Evolutionary conservation across 2,113 vertebrate genomes (phyloP).

Genomic region (Nyctereutes procyonoides): DNA sequence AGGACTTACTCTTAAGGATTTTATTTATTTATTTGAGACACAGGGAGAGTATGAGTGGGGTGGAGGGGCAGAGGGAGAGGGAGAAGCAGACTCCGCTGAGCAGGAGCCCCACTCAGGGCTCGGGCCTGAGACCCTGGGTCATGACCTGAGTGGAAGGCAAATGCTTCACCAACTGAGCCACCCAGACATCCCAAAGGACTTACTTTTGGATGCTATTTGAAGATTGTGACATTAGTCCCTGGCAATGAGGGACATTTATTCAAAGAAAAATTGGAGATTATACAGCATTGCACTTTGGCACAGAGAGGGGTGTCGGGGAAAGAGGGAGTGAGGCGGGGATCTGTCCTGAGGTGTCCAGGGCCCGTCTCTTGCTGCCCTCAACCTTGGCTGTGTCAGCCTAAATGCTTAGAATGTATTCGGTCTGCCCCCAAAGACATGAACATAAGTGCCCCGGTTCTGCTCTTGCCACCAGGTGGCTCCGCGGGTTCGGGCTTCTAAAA

Average conservation of each 20-base stretch:
- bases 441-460: neutral
- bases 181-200: neutral
- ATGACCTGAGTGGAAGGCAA: neutral
- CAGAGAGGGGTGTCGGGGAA: neutral
- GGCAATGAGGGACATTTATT: too few species aligned
- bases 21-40: neutral
- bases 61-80: neutral
- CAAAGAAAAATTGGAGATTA: neutral
- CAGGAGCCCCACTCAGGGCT: neutral
- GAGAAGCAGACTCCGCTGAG: neutral
- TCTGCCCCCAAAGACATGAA: neutral
- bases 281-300: rapidly evolving
- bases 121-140: neutral
- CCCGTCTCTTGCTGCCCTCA: neutral
- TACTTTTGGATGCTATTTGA: neutral
- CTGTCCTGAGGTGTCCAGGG: neutral
- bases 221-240: neutral
- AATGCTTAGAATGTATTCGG: neutral
- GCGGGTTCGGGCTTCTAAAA: neutral
- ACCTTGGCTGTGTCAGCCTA: rapidly evolving
- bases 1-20: neutral
- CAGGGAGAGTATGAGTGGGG: too few species aligned
- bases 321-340: rapidly evolving
- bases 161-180: neutral
- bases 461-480: rapidly evolving